Evolutionary conservation across 2,888 invertebrate species (phyloP).

Genomic region (Koerneria pararmatus): DNA sequence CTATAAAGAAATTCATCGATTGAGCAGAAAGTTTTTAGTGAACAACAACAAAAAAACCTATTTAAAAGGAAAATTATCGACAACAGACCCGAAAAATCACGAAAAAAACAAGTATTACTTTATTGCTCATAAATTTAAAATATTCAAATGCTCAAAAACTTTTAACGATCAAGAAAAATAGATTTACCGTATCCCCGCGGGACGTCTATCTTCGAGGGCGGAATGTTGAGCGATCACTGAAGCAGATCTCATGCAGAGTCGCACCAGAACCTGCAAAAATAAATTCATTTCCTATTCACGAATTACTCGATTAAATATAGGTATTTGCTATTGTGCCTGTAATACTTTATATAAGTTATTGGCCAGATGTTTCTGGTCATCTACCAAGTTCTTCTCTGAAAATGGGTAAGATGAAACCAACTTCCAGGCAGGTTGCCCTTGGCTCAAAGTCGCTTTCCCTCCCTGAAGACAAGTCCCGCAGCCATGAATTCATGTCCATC

Average conservation of each 20-base stretch:
- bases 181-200: too few relatives aligned
- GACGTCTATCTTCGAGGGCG: constrained; percentile 8
- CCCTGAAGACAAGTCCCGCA: constrained; percentile 8
- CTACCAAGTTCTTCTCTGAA: neutral
- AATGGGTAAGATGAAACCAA: neutral
- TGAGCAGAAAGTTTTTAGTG: too few relatives aligned
- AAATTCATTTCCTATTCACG: neutral
- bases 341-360: neutral
- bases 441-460: constrained; percentile 18
- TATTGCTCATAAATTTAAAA: too few relatives aligned
- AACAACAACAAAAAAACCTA: too few relatives aligned
- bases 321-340: neutral
- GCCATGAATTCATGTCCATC: constrained; percentile 37
- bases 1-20: too few relatives aligned
- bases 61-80: too few relatives aligned
- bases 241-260: constrained; percentile 14
- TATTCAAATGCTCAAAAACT: too few relatives aligned
- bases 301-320: neutral
- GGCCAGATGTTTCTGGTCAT: neutral
- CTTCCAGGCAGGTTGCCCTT: constrained; percentile 13
- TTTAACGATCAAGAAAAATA: too few relatives aligned
- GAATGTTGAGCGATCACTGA: constrained; percentile 19
- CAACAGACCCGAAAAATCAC: too few relatives aligned
- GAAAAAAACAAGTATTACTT: too few relatives aligned
- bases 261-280: constrained; percentile 7